Conservation (phyloP, 2,888 invertebrate genomes). For the Papilio elwesi region DNA sequence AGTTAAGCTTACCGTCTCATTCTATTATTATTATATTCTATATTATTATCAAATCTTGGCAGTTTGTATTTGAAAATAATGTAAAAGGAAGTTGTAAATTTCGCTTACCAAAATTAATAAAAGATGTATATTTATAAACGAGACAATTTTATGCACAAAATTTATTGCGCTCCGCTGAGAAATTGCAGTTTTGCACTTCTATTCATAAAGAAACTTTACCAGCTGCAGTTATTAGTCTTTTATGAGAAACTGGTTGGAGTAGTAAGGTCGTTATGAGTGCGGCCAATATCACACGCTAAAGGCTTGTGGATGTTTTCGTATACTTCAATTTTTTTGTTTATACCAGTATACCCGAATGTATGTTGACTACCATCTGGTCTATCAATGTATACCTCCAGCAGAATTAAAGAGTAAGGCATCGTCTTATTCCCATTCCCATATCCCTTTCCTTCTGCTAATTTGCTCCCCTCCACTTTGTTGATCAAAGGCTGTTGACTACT, state of each 20-base stretch:
- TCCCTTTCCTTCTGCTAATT: no score
- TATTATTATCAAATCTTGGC: neutral
- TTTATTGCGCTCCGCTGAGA: conserved; percentile 25
- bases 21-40: no score
- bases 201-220: conserved; percentile 32
- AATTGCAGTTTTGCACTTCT: conserved; percentile 34
- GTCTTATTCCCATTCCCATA: no score
- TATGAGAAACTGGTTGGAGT: conserved; percentile 28
- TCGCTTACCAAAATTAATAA: conserved; percentile 11
- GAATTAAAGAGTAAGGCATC: no score
- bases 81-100: neutral
- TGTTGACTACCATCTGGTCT: neutral
- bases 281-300: conserved; percentile 20
- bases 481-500: no score
- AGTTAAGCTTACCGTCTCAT: no score
- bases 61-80: conserved; percentile 10
- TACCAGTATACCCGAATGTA: neutral
- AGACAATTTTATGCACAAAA: conserved; percentile 15
- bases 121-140: conserved; percentile 1
- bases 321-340: neutral
- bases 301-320: conserved; percentile 11
- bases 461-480: no score
- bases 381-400: no score
- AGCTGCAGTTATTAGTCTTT: conserved; percentile 38
- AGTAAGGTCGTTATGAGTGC: conserved; percentile 30